Base-by-base conservation (phyloP, 1,140 invertebrate species). In the Drosophila yakuba region DNA sequence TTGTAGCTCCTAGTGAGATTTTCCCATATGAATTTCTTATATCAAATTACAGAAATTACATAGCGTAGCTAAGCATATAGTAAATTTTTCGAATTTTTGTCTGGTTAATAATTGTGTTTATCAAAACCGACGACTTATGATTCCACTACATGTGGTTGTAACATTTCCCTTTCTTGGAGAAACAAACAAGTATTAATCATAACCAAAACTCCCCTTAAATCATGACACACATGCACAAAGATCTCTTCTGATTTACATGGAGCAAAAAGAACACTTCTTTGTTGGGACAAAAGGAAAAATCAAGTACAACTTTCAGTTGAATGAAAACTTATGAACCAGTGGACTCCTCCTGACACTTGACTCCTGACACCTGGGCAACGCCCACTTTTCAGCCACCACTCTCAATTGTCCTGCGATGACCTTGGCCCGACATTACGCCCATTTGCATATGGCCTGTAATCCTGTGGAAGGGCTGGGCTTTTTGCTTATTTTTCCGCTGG, bases 371-470 rank as follows among this genome's bases (percentile, higher is more conserved):
- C 17, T 39, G 60, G 10, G 43, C 72, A 59, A 83, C 80, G 80
- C 80, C 80, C 80, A 67, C 56, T 67, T 61, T 77, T 57, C 14
- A 45, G 47, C 10, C 60, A 32, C 7, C 25, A 45, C 32, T 55
- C 54, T 45, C 63, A 57, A 39, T 56, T 32, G 80, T 66, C 71
- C 76, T 57, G 54, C 71, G 45, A 48, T 81, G 82, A 76, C 57
- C 64, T 64, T 78, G 67, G 64, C 80, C 41, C 72, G 76, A 62
- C 80, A 72, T 83, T 69, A 25, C 64, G 11, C 39, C 32, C 67
- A 71, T 71, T 71, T 71, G 63, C 63, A 71, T 68, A 47, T 15
- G 28, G 23, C 25, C 32, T 10, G 36, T 55, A 55, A 35, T 54
- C 60, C 60, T 15, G 36, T 20, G 47, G 14, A 39, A 32, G 43